Evolutionary conservation across 2,888 invertebrate species (phyloP), one percentile per base, ranked within the genome.

Genomic region (Lobophora halterata): DNA sequence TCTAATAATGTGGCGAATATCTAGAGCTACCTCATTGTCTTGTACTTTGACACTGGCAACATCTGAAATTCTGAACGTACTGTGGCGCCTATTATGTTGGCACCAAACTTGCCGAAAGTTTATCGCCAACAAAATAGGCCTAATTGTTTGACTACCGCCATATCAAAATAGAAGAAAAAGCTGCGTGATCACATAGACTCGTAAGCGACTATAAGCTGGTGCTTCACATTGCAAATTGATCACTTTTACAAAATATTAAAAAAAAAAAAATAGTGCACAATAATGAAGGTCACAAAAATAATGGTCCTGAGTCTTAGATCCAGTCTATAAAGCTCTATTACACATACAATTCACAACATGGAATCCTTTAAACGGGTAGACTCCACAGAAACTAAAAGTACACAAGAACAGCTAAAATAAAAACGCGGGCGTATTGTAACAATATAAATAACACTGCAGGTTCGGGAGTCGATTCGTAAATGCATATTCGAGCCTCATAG

Each of bases 271-370:
- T 59, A 70, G 83, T 83, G 83, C 82, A 67, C 51, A 65, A 67
- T 49, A 62, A 36, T 49, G 36, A 60, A 65, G 67, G 69, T 75
- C 66, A 79, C 69, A 75, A 74, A 64, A 61, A 62, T 61, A 78
- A 82, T 83, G 86, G 85, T 86, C 86, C 85, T 85, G 85, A 86
- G 81, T 85, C 79, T 78, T 77, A 77, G 65, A 77, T n/a, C n/a
- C 71, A 80, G 70, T 79, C 76, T 81, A 81, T 79, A 79, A 85
- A 85, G 83, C 82, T 80, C 73, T 73, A 75, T 75, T 76, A 75
- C 73, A 75, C 64, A 68, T 62, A 69, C 46, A 65, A 34, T 67
- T 70, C 52, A 67, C 63, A 71, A 71, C 74, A 74, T 65, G 62
- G 69, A 68, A 56, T 55, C 61, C 26, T 55, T 55, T 47, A 57